phyloP scores from a whole-genome alignment of 2,888 invertebrate genomes.

The Drosophila vallismaia region DNA sequence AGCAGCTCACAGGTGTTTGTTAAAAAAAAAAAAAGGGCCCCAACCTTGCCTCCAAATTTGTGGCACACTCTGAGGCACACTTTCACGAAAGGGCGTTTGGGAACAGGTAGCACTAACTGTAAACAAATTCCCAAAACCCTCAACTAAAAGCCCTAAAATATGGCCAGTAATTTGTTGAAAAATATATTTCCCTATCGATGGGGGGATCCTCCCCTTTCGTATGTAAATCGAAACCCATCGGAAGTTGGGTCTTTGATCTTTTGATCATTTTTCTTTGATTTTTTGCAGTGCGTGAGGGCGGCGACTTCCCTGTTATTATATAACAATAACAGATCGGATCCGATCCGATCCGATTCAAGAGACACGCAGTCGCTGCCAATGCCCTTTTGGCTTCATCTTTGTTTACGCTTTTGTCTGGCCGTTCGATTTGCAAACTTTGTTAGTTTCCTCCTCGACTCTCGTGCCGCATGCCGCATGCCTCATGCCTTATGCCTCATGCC shows the following conservation, averaged over 20 bases:
- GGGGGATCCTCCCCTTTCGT: too few relatives aligned
- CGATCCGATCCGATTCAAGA: constrained; percentile 14
- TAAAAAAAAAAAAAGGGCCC: constrained; percentile 4
- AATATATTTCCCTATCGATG: not conserved
- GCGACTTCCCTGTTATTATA: constrained; percentile 36
- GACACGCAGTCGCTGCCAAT: constrained; percentile 37
- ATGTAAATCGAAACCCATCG: constrained; percentile 42
- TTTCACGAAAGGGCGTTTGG: constrained; percentile 6
- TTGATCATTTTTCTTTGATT: constrained; percentile 18
- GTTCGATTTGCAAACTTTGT: not conserved
- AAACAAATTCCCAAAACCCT: not conserved
- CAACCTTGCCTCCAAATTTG: not conserved
- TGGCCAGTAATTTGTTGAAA: not conserved
- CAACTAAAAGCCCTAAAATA: too few relatives aligned
- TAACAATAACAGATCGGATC: constrained; percentile 22
- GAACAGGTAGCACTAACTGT: not conserved
- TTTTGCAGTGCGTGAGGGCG: constrained; percentile 38
- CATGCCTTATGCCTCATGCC: too few relatives aligned
- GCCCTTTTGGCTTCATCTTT: constrained; percentile 25
- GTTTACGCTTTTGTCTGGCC: constrained; percentile 3
- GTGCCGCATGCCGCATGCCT: too few relatives aligned
- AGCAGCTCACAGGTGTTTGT: constrained; percentile 13
- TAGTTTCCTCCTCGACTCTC: constrained; percentile 16
- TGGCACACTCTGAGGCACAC: constrained; percentile 11
- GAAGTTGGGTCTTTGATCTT: constrained; percentile 38